Evolutionary conservation across 1,140 invertebrate species (phyloP).

Genomic region (Telenomus remus): DNA sequence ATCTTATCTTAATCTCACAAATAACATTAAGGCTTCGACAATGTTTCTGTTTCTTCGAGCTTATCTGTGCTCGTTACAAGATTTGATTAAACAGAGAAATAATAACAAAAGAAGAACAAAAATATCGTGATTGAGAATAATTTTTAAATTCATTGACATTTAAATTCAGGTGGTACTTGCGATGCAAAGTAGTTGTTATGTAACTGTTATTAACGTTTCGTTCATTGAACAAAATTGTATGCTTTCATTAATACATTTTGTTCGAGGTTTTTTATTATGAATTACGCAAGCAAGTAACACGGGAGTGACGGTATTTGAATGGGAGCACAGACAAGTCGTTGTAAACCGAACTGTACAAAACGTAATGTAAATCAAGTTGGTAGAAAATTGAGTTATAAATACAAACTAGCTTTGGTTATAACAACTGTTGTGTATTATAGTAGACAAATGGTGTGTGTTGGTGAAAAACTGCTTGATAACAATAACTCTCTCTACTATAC

Average conservation of each 20-base stretch:
- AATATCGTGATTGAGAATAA: too few relatives aligned
- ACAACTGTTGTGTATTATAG: conserved; percentile 76
- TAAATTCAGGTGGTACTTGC: conserved; percentile 16
- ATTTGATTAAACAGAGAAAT: too few relatives aligned
- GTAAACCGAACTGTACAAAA: too few relatives aligned
- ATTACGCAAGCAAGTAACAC: too few relatives aligned
- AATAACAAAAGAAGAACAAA: background rate
- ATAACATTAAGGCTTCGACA: too few relatives aligned
- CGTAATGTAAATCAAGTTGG: too few relatives aligned
- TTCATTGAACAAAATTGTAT: conserved; percentile 15
- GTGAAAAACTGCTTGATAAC: conserved; percentile 69
- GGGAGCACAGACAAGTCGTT: too few relatives aligned
- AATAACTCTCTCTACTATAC: conserved; percentile 59
- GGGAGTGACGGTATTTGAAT: too few relatives aligned
- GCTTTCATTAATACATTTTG: conserved; percentile 1
- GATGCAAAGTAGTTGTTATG: conserved; percentile 20
- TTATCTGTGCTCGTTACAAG: background rate
- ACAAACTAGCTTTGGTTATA: conserved; percentile 64
- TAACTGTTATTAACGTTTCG: conserved; percentile 20
- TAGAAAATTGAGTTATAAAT: conserved; percentile 58
- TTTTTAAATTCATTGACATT: conserved; percentile 10
- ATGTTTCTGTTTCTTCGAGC: too few relatives aligned
- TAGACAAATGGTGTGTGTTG: conserved; percentile 70
- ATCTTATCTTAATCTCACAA: conserved; percentile 1
- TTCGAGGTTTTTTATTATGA: conserved; percentile 5